Percentiles rank a stretch among this genome's conserved stretches.
phyloP scores from a whole-genome alignment of 1,140 invertebrate species.

The Drosophila burlai region DNA sequence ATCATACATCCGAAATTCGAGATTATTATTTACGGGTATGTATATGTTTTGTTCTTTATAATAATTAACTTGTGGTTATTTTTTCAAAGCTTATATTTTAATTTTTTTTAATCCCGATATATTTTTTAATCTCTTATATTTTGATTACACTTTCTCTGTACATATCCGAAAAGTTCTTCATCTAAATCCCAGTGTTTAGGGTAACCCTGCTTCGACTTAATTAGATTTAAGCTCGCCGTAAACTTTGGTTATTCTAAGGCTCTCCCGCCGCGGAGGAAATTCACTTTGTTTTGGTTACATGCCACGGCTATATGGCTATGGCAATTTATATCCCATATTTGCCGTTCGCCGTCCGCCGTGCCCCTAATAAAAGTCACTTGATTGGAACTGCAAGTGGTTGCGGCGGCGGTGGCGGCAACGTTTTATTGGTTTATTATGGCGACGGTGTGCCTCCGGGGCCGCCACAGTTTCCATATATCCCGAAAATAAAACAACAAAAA shows the following conservation, averaged over 20 bases:
- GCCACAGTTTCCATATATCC: conserved; percentile 16
- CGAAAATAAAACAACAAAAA: conserved; percentile 2
- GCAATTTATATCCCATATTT: conserved; percentile 66
- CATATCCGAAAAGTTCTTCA: neutral
- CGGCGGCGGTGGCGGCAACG: conserved; percentile 12
- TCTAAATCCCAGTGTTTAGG: neutral
- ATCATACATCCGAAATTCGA: neutral
- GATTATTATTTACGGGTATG: neutral
- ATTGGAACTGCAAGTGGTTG: conserved; percentile 79
- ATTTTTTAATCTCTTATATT: neutral
- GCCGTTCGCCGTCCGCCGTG: conserved; percentile 8
- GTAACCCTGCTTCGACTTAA: conserved; percentile 7
- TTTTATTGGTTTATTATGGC: conserved; percentile 82
- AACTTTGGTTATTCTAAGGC: conserved; percentile 18
- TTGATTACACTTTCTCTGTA: neutral
- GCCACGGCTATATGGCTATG: conserved; percentile 63
- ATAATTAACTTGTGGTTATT: neutral
- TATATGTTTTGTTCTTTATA: neutral
- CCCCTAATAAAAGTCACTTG: conserved; percentile 78
- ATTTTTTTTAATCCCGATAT: too few species aligned
- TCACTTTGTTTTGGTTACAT: conserved; percentile 75
- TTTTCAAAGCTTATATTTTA: too few species aligned
- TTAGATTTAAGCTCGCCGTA: conserved; percentile 23
- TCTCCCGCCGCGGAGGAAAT: conserved; percentile 46
- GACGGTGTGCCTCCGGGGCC: conserved; percentile 29